Evolutionary conservation across 1,140 invertebrate genomes (phyloP).

Genomic region (Temnothorax nylanderi): DNA sequence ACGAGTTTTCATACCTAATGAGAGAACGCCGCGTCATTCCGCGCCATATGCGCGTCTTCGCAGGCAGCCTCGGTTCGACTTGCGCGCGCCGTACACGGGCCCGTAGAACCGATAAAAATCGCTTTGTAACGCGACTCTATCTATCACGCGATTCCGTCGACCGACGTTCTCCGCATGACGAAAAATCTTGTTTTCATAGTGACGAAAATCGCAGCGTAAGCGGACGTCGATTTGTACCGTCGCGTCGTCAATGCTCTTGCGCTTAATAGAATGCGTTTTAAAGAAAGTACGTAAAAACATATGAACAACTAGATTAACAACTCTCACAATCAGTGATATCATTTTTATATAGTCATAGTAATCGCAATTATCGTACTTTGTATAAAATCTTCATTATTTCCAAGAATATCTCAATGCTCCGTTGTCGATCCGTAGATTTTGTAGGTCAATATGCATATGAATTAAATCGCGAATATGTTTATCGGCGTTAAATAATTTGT

Average conservation of each 20-base stretch:
- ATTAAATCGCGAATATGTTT: background rate
- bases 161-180: constrained; percentile 49
- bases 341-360: background rate
- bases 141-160: constrained; percentile 57
- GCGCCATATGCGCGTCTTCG: constrained; percentile 73
- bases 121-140: constrained; percentile 69
- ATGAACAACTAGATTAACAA: background rate
- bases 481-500: background rate
- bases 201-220: constrained; percentile 49
- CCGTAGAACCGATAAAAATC: constrained; percentile 54
- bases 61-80: constrained; percentile 57
- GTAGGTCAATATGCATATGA: background rate
- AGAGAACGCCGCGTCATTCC: constrained; percentile 71
- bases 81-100: constrained; percentile 1
- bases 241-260: background rate
- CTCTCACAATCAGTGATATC: background rate
- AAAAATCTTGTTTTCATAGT: constrained; percentile 39
- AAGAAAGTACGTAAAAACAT: background rate
- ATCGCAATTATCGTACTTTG: background rate
- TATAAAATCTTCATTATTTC: background rate
- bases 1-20: constrained; percentile 69
- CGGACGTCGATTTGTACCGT: constrained; percentile 52
- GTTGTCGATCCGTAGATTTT: background rate
- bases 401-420: background rate
- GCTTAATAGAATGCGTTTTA: background rate